Base-by-base conservation (phyloP, 1,140 invertebrate genomes). In the Chlorops oryzae region DNA sequence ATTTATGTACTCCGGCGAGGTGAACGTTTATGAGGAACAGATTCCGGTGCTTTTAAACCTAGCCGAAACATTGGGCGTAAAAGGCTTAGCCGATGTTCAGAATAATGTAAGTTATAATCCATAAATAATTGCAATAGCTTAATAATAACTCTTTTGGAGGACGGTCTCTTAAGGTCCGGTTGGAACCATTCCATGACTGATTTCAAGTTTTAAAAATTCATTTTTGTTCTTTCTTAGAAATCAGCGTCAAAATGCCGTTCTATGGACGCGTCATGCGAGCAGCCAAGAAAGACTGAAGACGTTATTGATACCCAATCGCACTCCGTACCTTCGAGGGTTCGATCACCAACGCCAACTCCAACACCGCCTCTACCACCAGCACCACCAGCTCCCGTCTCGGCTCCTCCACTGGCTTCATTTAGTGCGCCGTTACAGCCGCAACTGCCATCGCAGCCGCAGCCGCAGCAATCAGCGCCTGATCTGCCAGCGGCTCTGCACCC, bases 1-100 rank as follows among this genome's bases (percentile, higher is more conserved):
- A 1, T 94, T 92, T 73, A 93, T 95, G 86, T 95, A 95, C 73
- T 85, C 85, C 38, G 91, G 91, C 18, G 89, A 94, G 74, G 90
- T 92, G 48, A 90, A 90, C 56, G 87, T 93, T 27, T 85, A 86
- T 45, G 84, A 89, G 71, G 81, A 86, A 56, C 83, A 91, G 63
- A 76, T 95, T 52, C 85, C 88, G 15, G 82, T 84, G 24, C 75
- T 95, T 35, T 77, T 94, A 22, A 81, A 84, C 53, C 83, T 92
- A 55, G 90, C 91, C 3, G 86, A 90, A 69, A 82, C 86, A 3
- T 74, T 94, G 20, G 86, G 89, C 65, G 89, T 95, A 39, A 84
- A 89, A 63, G 90, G 91, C 45, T 74, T 95, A 28, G 88, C 89
- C 47, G 87, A 90, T 73, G 84, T 87, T 65, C 67, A 70, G 12